Evolutionary conservation across 2,888 invertebrate genomes (phyloP).

Genomic region (Mylabris sibirica): DNA sequence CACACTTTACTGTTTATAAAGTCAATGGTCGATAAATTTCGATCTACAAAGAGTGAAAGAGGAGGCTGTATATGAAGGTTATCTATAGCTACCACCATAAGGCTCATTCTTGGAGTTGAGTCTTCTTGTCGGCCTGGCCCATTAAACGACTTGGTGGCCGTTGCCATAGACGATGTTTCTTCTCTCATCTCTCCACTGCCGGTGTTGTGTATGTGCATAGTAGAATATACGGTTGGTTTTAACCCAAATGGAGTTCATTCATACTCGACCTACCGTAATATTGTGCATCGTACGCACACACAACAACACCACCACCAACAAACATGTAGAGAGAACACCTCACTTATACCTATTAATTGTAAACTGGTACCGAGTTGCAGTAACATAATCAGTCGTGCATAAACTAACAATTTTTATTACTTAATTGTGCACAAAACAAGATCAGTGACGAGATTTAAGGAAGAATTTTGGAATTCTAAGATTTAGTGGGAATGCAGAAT

Average conservation of each 20-base stretch:
- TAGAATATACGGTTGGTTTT: slow-evolving; percentile 26
- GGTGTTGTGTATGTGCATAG: too few relatives aligned
- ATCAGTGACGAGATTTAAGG: too few relatives aligned
- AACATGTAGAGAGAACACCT: too few relatives aligned
- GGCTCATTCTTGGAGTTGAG: too few relatives aligned
- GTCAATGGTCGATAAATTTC: background rate
- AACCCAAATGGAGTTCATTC: slow-evolving; percentile 46
- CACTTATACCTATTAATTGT: slow-evolving; percentile 17
- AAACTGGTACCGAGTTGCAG: slow-evolving; percentile 31
- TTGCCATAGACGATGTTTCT: slow-evolving; percentile 8
- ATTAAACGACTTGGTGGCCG: slow-evolving; percentile 22
- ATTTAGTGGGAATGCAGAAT: too few relatives aligned
- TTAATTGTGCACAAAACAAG: slow-evolving; percentile 1
- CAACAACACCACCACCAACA: too few relatives aligned
- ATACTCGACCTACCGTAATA: slow-evolving; percentile 39
- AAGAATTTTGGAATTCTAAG: too few relatives aligned
- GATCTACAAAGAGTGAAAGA: too few relatives aligned
- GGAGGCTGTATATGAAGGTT: too few relatives aligned
- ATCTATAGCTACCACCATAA: too few relatives aligned
- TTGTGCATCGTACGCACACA: slow-evolving; percentile 33
- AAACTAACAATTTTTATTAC: slow-evolving; percentile 26
- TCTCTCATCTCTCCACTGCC: background rate
- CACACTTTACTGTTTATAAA: background rate
- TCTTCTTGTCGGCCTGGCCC: background rate
- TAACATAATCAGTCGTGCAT: slow-evolving; percentile 35